Base-by-base conservation (phyloP, 2,113 vertebrate species). In the Tursiops truncatus region DNA sequence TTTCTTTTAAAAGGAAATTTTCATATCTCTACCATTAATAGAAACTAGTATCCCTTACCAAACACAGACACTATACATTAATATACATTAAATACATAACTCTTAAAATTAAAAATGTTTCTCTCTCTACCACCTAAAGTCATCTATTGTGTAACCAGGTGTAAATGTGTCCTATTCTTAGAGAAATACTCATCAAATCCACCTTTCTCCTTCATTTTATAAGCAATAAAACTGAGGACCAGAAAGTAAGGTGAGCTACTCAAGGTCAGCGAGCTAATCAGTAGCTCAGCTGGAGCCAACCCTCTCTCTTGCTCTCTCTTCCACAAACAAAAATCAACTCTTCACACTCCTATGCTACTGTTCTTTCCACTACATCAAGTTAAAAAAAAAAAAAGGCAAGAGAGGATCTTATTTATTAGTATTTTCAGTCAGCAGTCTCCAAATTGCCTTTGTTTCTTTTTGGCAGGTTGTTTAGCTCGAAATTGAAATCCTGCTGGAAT, bases 321-420 rank as follows among this genome's bases (percentile, higher is more conserved):
- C 11, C 11, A 58, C 23, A 38, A 73, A 88, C 33, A 93, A 96
- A 96, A 95, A 36, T 31, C 44, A 94, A 62, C 77, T 84, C 68
- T 89, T 94, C 53, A 93, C 6, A 80, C 3, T 76, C 12, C 11
- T 68, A 33, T 12, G 86, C 23, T 83, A 81, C 56, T 68, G 8
- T 74, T 89, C 33, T 94, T 76, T 53, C 80, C 4, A 84, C 25
- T 74, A 94, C 5, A 86, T 58, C 41, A 65, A 83, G 23, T 18
- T 41, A 15, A 14, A 67, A 58, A 56, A 53, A 21, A 47, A 94
- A 15, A 1, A 41, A 67, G 10, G 25, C 5, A 31, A 50, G 81
- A 94, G 13, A 81, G 2, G 53, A 81, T n/a, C 63, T 92, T 94
- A 92, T 81, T 92, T 89, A 94, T 80, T 89, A 89, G 44, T 28